Conservation (phyloP, 2,113 vertebrate species). For the Baryphthengus martii region DNA sequence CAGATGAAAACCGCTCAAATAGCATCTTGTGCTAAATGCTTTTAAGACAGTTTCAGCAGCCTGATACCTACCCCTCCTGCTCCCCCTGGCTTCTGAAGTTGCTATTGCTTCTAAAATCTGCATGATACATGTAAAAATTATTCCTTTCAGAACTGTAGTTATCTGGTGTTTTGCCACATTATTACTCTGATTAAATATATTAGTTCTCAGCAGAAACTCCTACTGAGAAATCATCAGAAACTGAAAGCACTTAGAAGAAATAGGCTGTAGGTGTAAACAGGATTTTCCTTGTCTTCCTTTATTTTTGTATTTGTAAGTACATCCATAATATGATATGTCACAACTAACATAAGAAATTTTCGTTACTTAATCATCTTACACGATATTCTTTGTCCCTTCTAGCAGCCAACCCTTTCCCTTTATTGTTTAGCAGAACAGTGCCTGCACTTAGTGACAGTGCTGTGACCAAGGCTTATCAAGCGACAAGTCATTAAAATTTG, state of each 20-base stretch:
- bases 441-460: not conserved
- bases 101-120: not conserved
- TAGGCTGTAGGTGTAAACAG: not conserved
- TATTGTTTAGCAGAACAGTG: not conserved
- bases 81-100: not conserved
- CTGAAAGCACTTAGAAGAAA: not conserved
- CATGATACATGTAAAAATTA: not conserved
- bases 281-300: not conserved
- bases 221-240: not conserved
- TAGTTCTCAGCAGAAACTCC: not conserved
- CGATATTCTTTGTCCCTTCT: not conserved
- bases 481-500: not conserved
- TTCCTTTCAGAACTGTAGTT: not conserved
- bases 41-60: not conserved
- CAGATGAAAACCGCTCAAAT: not conserved
- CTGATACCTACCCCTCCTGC: not conserved
- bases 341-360: not conserved
- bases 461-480: not conserved
- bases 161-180: not conserved
- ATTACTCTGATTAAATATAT: not conserved
- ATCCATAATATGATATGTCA: not conserved
- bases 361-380: not conserved
- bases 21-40: not conserved
- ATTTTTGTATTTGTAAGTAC: not conserved
- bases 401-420: not conserved